A percentile compares a stretch with the other conserved stretches of the same genome.
Evolutionary conservation across 1,140 invertebrate species (phyloP).

Genomic region (Drosophila mayri): DNA sequence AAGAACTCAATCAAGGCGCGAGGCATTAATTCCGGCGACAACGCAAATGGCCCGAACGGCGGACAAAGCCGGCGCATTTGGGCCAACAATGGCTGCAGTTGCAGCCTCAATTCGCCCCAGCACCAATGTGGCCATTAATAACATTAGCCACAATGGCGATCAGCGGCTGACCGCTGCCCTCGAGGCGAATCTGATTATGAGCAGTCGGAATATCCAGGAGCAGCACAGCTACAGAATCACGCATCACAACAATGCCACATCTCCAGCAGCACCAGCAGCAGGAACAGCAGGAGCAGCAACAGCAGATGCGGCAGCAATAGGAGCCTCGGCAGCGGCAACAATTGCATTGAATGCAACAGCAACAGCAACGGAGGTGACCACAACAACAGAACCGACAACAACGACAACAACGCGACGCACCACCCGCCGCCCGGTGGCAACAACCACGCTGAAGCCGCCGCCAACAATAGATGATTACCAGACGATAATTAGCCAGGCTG

Average conservation of each 20-base stretch:
- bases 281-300: not conserved
- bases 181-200: constrained; percentile 78
- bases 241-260: constrained; percentile 46
- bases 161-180: constrained; percentile 48
- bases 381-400: constrained; percentile 26
- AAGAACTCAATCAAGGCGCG: constrained; percentile 80
- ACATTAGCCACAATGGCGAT: constrained; percentile 71
- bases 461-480: constrained; percentile 84
- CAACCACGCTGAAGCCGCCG: constrained; percentile 75
- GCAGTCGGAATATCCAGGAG: constrained; percentile 70
- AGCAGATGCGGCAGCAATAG: constrained; percentile 5
- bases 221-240: constrained; percentile 72
- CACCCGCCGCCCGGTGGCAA: constrained; percentile 64
- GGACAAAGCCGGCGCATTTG: constrained; percentile 33
- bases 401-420: constrained; percentile 54
- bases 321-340: constrained; percentile 23
- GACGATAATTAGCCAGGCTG: constrained; percentile 94
- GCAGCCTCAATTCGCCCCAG: constrained; percentile 34
- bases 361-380: constrained; percentile 21
- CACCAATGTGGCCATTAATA: constrained; percentile 72
- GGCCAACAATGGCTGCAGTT: constrained; percentile 41
- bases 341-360: constrained; percentile 26
- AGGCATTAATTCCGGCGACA: constrained; percentile 73
- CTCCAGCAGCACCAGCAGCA: constrained; percentile 10
- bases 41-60: constrained; percentile 65